Evolutionary conservation across 2,113 vertebrate genomes (phyloP).

Genomic region (Labeo catla): DNA sequence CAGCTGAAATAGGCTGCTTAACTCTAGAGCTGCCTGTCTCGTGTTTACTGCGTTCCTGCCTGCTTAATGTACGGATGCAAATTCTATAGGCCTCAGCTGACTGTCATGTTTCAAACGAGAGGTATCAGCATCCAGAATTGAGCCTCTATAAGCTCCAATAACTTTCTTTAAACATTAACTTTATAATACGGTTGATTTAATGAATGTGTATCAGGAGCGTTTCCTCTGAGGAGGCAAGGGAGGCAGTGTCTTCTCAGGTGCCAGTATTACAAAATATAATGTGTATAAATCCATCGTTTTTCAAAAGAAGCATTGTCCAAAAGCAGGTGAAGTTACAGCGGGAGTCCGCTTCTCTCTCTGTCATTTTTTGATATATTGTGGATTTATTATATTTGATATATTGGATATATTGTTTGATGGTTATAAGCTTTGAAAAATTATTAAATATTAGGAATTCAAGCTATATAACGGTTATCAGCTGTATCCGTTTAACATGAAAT

Average conservation of each 20-base stretch:
- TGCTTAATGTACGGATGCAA: not conserved
- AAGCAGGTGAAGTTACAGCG: too few species aligned
- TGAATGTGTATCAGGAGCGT: not conserved
- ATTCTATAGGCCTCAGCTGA: slow-evolving; percentile 12
- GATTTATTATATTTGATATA: too few species aligned
- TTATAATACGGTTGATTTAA: not conserved
- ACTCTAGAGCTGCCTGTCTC: slow-evolving; percentile 19
- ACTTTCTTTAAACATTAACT: not conserved
- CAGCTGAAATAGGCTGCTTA: slow-evolving; percentile 23
- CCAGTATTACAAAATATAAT: too few species aligned
- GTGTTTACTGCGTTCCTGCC: slow-evolving; percentile 4
- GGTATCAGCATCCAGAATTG: not conserved
- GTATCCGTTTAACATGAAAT: not conserved
- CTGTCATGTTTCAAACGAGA: not conserved
- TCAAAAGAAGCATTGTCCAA: too few species aligned
- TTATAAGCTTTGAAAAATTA: not conserved
- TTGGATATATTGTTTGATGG: not conserved
- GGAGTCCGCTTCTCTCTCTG: too few species aligned
- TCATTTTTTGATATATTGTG: too few species aligned
- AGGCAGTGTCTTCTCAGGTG: too few species aligned
- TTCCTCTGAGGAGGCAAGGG: too few species aligned
- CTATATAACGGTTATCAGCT: not conserved
- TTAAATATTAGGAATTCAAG: too few species aligned
- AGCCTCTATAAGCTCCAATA: not conserved
- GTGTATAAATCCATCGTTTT: too few species aligned